Evolutionary conservation across 2,888 invertebrate species (phyloP), one percentile per base, ranked within the genome.

Genomic region (Adineta ricciae): DNA sequence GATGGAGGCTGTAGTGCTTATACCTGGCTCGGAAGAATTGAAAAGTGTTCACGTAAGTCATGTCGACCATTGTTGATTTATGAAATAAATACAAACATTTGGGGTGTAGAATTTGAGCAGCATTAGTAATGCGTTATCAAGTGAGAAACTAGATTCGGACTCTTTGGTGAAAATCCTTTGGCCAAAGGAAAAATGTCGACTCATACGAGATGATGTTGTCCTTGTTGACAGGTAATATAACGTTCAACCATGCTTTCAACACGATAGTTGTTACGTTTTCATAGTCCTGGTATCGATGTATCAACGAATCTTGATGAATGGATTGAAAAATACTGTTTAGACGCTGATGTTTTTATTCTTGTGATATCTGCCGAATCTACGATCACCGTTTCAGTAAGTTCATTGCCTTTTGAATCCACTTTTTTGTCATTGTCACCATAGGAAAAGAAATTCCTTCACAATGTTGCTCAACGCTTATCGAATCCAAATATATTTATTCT

Each of bases 381-480:
- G 64, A 93, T 99, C 88, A 98, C 98, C 93, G 94, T 97, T 88
- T 97, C 98, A 11, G 98, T 96, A 91, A 84, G 83, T 83, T 27
- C 85, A 49, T 46, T n/a, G n/a, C n/a, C n/a, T n/a, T n/a, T n/a
- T n/a, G n/a, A n/a, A n/a, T n/a, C n/a, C n/a, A 27, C 8, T 38
- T 11, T 21, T 3, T 16, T 38, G 5, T 36, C 21, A 11, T 38
- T 7, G 19, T 11, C 19, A 73, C 4, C 92, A 38, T 92, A 96
- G 96, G 97, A 99, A 91, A 99, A 99, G 90, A 97, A 96, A 90
- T 99, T 99, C 92, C 99, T 99, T 92, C 97, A 97, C 91, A 97
- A 98, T 93, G 99, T 99, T 73, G 97, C 96, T 50, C 94, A 94
- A 87, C 94, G 94, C 90, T 93, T 99, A 88, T 98, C 98, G 24